A percentile compares a stretch with the other conserved stretches of the same genome.
Evolutionary conservation across 2,888 invertebrate genomes (phyloP).

Genomic region (Melanargia galathea): DNA sequence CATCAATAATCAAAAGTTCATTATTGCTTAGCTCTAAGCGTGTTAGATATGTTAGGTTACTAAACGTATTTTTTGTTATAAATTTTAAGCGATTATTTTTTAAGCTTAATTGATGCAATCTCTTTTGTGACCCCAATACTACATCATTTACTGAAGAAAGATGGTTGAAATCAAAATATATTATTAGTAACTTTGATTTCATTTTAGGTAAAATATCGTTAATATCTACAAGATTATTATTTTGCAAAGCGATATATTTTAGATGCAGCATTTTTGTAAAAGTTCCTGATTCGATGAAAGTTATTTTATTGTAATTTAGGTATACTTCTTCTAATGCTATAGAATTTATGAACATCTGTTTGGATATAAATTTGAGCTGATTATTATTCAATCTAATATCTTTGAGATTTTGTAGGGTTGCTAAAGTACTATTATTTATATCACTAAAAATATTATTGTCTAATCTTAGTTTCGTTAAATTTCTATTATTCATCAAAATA

Average conservation of each 20-base stretch:
- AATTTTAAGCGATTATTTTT: constrained; percentile 89
- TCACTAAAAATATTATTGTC: constrained; percentile 93
- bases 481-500: constrained; percentile 88
- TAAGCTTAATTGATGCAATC: constrained; percentile 91
- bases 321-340: constrained; percentile 90
- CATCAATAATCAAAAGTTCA: constrained; percentile 89
- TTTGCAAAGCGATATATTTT: constrained; percentile 92
- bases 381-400: constrained; percentile 93
- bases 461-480: constrained; percentile 89
- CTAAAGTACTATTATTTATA: constrained; percentile 90
- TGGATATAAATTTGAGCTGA: constrained; percentile 86
- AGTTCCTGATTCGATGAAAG: constrained; percentile 89
- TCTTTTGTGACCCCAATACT: constrained; percentile 89
- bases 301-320: constrained; percentile 92
- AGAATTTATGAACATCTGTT: constrained; percentile 89
- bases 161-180: constrained; percentile 90
- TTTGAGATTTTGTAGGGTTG: constrained; percentile 86
- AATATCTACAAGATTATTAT: constrained; percentile 88
- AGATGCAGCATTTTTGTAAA: constrained; percentile 88
- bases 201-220: constrained; percentile 90
- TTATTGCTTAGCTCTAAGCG: constrained; percentile 90
- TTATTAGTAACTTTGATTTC: constrained; percentile 86
- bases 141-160: constrained; percentile 88
- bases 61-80: constrained; percentile 87
- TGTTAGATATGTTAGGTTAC: constrained; percentile 87